Base-by-base conservation (phyloP, 2,113 vertebrate species). In the Psittacus erithacus region DNA sequence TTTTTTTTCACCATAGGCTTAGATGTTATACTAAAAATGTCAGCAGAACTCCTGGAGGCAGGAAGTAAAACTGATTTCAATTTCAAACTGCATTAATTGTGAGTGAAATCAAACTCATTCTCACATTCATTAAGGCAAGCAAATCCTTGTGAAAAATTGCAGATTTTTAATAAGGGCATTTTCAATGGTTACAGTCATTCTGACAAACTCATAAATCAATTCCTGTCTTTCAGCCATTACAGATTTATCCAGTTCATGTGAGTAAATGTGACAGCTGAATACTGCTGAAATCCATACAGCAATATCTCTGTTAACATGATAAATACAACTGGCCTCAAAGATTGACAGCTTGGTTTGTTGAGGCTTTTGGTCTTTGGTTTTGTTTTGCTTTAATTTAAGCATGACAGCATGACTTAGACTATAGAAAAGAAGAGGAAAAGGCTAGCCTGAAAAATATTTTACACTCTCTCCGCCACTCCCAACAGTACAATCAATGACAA, bases 81-180 rank as follows among this genome's bases (percentile, higher is more conserved):
- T 97, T 98, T 97, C 91, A 98, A 97, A 97, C 88, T 95, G 84
- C 94, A 97, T 97, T 98, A 98, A 97, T 97, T 98, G 88, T 95
- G 69, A 97, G 91, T 97, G 82, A 97, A 98, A 97, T 97, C 92
- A 97, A 98, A 97, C 84, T 88, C 85, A 86, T 91, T 96, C 91
- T 97, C 70, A 94, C 70, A 93, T 96, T 97, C 97, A 97, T 97
- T 97, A 97, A 94, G 70, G 88, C 63, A 96, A 97, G 71, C 73
- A 96, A 94, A 60, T 78, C 85, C 49, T 94, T 94, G 90, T 96
- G 88, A 97, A 98, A 97, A 97, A 95, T 55, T 94, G 68, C 79
- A 95, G 52, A 84, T 96, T 98, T 98, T 98, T 97, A 98, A 95
- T 97, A 96, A 93, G 94, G 55, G 13, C 63, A 96, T 96, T 97